A percentile compares a stretch with the other conserved stretches of the same genome.
Conservation (phyloP, 2,113 vertebrate genomes). For the Austrofundulus limnaeus region DNA sequence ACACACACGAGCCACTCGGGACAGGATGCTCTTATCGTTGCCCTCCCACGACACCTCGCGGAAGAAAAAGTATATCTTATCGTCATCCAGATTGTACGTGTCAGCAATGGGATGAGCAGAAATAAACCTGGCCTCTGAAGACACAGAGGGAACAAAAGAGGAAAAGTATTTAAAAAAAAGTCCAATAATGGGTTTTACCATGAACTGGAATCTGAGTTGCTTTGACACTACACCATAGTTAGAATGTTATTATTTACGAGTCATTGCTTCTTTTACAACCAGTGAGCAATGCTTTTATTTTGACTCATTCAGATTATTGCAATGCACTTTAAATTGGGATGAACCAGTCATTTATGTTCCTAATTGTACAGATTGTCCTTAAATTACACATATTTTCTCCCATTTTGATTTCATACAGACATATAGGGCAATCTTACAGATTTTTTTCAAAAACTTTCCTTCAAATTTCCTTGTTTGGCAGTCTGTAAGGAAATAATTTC, state of each 20-base stretch:
- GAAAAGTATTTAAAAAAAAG: constrained; percentile 24
- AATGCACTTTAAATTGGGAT: too few relatives aligned
- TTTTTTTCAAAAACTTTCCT: too few relatives aligned
- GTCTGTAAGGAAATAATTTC: too few relatives aligned
- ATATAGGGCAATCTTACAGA: too few relatives aligned
- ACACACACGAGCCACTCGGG: constrained; percentile 94
- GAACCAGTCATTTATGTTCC: too few relatives aligned
- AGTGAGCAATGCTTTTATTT: too few relatives aligned
- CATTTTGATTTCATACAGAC: too few relatives aligned
- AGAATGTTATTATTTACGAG: constrained; percentile 25
- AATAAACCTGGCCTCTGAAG: constrained; percentile 93
- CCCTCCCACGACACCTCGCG: constrained; percentile 92
- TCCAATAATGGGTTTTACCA: constrained; percentile 36
- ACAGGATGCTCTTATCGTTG: constrained; percentile 90
- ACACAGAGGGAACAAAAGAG: constrained; percentile 19
- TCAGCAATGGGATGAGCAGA: constrained; percentile 91
- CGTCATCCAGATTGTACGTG: constrained; percentile 95
- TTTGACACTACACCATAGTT: constrained; percentile 30
- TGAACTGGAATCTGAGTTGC: constrained; percentile 11
- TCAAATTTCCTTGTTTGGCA: too few relatives aligned
- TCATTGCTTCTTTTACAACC: constrained; percentile 8
- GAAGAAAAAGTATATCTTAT: constrained; percentile 99
- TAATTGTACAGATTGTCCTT: too few relatives aligned
- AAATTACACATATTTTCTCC: too few relatives aligned
- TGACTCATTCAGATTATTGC: too few relatives aligned